A percentile compares a stretch with the other conserved stretches of the same genome.
phyloP scores from a whole-genome alignment of 1,140 invertebrate species.

The Dreissena polymorpha region DNA sequence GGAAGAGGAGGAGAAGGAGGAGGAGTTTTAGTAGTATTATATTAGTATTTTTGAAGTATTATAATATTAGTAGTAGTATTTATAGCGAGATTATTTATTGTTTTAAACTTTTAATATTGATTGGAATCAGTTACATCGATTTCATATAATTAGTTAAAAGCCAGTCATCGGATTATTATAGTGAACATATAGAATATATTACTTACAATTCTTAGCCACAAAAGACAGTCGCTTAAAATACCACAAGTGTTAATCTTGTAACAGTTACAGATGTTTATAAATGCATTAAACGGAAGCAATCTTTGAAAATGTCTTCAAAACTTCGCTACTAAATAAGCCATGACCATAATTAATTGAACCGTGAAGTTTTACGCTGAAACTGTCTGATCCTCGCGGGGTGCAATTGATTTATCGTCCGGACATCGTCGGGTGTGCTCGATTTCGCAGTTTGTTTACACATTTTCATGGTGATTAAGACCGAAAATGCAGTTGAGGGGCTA shows the following conservation, averaged over 20 bases:
- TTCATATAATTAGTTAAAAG: too few species aligned
- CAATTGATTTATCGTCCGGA: conserved; percentile 50
- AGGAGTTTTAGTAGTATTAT: too few species aligned
- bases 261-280: conserved; percentile 8
- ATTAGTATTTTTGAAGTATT: too few species aligned
- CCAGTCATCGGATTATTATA: too few species aligned
- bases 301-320: conserved; percentile 38
- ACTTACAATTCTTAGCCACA: too few species aligned
- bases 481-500: conserved; percentile 1
- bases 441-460: conserved; percentile 58
- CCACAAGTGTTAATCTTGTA: neutral
- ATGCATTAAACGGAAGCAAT: conserved; percentile 34
- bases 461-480: conserved; percentile 52
- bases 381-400: conserved; percentile 22
- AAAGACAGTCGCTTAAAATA: too few species aligned
- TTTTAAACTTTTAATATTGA: too few species aligned
- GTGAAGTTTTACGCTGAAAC: conserved; percentile 20
- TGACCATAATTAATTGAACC: conserved; percentile 45
- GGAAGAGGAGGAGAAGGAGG: too few species aligned
- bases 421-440: conserved; percentile 46
- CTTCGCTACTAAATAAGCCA: conserved; percentile 45
- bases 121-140: too few species aligned
- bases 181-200: too few species aligned
- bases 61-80: too few species aligned
- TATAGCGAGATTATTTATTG: too few species aligned